Conservation (phyloP, 2,797 vertebrate species). For the Cyprinodon diabolis region DNA sequence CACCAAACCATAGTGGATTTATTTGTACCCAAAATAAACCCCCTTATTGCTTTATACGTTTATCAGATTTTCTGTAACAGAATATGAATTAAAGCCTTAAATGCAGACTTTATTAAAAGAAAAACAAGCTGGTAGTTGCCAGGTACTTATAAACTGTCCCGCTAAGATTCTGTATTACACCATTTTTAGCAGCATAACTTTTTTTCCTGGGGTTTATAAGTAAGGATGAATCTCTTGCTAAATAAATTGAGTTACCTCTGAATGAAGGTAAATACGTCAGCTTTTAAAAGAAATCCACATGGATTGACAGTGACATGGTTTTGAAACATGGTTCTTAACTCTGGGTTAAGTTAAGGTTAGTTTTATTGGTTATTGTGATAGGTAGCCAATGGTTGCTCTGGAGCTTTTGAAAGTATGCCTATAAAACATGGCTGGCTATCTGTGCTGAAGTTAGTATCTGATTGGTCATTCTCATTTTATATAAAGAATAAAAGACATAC, state of each 20-base stretch:
- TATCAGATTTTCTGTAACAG: background rate
- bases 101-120: background rate
- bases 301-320: background rate
- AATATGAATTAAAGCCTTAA: background rate
- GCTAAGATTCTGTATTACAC: background rate
- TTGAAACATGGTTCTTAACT: background rate
- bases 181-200: background rate
- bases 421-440: too few species aligned
- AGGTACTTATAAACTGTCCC: background rate
- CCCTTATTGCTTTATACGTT: too few species aligned
- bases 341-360: too few species aligned
- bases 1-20: slow-evolving; percentile 4
- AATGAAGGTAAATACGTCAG: background rate
- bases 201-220: too few species aligned
- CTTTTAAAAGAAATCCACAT: background rate
- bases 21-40: background rate
- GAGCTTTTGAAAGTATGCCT: too few species aligned
- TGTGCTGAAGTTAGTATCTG: too few species aligned
- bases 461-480: too few species aligned
- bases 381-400: too few species aligned
- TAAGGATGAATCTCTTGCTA: too few species aligned
- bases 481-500: too few species aligned
- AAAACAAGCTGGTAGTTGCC: background rate
- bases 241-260: too few species aligned
- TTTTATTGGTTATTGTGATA: too few species aligned